These are phyloP conservation scores for Scrobipalpa costella DNA, from an alignment of 2,888 invertebrate genomes.

Conservation along the genomic window DNA sequence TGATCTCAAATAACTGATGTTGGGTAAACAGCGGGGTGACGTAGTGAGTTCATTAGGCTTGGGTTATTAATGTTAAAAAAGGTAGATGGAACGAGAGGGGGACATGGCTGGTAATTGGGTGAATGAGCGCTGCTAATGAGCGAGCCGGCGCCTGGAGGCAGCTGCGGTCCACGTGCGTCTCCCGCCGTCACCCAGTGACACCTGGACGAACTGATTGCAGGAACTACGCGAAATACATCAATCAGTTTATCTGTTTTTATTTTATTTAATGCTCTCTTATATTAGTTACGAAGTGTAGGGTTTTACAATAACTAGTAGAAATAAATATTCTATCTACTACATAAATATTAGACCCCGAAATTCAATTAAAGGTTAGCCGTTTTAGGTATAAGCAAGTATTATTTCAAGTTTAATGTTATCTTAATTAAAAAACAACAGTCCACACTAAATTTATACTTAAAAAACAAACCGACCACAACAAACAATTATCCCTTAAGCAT, in stretches of 20 bases:
- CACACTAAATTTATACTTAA: not conserved
- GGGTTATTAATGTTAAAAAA: slow-evolving; percentile 22
- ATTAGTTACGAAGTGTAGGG: not conserved
- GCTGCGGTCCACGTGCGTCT: slow-evolving; percentile 67
- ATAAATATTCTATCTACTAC: too few species aligned
- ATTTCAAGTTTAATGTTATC: too few species aligned
- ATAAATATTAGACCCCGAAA: too few species aligned
- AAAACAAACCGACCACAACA: slow-evolving; percentile 3
- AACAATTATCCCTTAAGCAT: slow-evolving; percentile 9
- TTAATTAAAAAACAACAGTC: too few species aligned
- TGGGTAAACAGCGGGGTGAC: not conserved
- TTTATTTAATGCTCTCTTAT: not conserved
- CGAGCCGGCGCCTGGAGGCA: slow-evolving; percentile 52
- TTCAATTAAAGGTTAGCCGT: too few species aligned
- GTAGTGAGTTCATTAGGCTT: slow-evolving; percentile 9
- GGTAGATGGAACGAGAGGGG: slow-evolving; percentile 35
- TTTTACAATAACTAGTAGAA: too few species aligned
- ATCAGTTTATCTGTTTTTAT: not conserved
- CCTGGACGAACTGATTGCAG: not conserved
- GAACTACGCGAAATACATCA: not conserved
- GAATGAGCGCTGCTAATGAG: slow-evolving; percentile 71
- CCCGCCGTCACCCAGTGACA: slow-evolving; percentile 11
- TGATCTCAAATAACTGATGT: slow-evolving; percentile 42
- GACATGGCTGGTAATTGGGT: slow-evolving; percentile 58
- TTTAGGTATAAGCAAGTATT: too few species aligned